phyloP scores from a whole-genome alignment of 2,888 invertebrate species.

The Zygaena filipendulae region DNA sequence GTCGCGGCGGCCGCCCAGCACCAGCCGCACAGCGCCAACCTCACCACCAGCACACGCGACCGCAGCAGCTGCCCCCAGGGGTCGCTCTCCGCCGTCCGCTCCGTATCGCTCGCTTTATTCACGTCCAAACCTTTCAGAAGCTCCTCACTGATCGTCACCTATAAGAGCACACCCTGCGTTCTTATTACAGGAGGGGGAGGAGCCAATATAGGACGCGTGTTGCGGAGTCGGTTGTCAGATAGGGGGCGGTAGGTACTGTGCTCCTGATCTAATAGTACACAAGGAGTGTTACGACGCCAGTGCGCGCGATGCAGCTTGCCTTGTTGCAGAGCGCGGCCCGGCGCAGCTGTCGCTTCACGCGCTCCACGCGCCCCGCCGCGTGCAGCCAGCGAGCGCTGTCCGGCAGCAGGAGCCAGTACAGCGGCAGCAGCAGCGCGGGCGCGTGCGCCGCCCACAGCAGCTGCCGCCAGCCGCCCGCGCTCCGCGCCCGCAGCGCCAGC shows the following conservation, averaged over 20 bases:
- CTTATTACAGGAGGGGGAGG: too few relatives aligned
- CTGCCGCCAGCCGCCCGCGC: slow-evolving; percentile 74
- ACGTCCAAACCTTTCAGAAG: too few relatives aligned
- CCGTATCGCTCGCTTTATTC: too few relatives aligned
- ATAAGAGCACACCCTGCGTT: too few relatives aligned
- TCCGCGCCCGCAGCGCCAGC: slow-evolving; percentile 40
- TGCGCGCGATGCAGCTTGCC: too few relatives aligned
- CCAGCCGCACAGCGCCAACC: slow-evolving; percentile 38
- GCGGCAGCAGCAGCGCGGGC: slow-evolving; percentile 74
- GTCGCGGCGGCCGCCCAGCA: slow-evolving; percentile 82
- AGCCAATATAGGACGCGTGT: not conserved
- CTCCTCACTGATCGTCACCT: slow-evolving; percentile 37
- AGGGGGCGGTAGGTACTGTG: not conserved
- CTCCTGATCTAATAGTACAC: too few relatives aligned
- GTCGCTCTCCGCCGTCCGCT: slow-evolving; percentile 11
- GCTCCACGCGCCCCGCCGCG: slow-evolving; percentile 64
- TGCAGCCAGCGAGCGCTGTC: slow-evolving; percentile 84
- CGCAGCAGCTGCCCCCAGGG: slow-evolving; percentile 35
- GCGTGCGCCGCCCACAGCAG: slow-evolving; percentile 73
- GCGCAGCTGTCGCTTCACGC: slow-evolving; percentile 67
- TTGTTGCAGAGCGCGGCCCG: slow-evolving; percentile 74
- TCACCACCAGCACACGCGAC: slow-evolving; percentile 34
- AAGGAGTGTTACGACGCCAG: too few relatives aligned
- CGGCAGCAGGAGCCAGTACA: slow-evolving; percentile 75
- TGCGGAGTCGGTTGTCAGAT: not conserved